Evolutionary conservation across 1,140 invertebrate species (phyloP).

Genomic region (Drosophila pseudoananassae): DNA sequence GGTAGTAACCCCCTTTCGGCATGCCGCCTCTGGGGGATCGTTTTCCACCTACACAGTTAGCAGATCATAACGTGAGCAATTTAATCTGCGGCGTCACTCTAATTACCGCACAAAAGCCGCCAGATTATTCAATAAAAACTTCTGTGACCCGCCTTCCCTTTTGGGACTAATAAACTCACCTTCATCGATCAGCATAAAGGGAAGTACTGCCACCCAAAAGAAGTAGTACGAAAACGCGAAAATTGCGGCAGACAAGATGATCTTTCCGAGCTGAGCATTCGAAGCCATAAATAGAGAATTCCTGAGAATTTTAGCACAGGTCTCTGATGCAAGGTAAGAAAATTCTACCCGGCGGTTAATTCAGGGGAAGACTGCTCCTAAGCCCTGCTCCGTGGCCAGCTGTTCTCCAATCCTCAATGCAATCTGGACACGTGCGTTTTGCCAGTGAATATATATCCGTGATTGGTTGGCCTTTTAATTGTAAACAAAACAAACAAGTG

Average conservation of each 20-base stretch:
- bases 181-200: constrained; percentile 87
- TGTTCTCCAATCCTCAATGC: background rate
- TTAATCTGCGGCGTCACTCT: constrained; percentile 54
- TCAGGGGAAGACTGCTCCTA: constrained; percentile 21
- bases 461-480: constrained; percentile 10
- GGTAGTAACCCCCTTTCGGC: constrained; percentile 15
- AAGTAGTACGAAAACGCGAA: constrained; percentile 87
- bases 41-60: constrained; percentile 1
- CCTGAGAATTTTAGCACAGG: constrained; percentile 20
- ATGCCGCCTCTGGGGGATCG: constrained; percentile 8
- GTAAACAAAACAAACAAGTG: constrained; percentile 49
- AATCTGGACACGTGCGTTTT: background rate
- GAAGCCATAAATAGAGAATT: constrained; percentile 81
- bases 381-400: constrained; percentile 1
- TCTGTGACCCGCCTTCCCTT: background rate
- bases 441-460: background rate
- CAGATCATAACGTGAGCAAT: constrained; percentile 31
- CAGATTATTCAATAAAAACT: constrained; percentile 74
- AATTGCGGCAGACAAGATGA: constrained; percentile 85
- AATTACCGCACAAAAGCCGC: constrained; percentile 78
- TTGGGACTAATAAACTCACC: constrained; percentile 65
- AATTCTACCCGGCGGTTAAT: constrained; percentile 14
- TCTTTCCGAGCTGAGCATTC: constrained; percentile 85
- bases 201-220: constrained; percentile 88
- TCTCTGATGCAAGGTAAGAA: constrained; percentile 5